Conservation (phyloP, 1,140 invertebrate species). For the Trichonephila clavipes region DNA sequence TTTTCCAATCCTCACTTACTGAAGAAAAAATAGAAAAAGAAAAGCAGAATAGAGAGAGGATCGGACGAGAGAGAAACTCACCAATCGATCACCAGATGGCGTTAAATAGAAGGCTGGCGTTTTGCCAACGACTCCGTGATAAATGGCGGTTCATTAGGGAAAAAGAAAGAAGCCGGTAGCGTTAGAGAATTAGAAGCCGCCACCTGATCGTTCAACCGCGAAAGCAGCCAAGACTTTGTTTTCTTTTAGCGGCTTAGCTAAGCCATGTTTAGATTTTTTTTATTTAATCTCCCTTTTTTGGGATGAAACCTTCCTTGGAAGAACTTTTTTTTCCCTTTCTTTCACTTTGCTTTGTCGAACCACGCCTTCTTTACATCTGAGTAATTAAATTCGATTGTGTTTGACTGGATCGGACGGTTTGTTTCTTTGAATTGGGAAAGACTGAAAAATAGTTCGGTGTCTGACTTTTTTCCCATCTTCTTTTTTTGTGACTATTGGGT, state of each 20-base stretch:
- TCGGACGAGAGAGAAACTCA: slow-evolving; percentile 16
- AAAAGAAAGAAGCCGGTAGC: slow-evolving; percentile 45
- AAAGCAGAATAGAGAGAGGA: not conserved
- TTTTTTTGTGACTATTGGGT: too few relatives aligned
- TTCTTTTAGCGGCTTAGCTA: slow-evolving; percentile 46
- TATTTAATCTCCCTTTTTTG: not conserved
- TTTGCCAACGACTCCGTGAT: slow-evolving; percentile 64
- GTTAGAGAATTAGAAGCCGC: slow-evolving; percentile 62
- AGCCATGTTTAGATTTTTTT: not conserved
- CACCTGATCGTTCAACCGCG: slow-evolving; percentile 68
- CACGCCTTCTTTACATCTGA: slow-evolving; percentile 33
- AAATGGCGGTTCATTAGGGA: slow-evolving; percentile 65
- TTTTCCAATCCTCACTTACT: not conserved
- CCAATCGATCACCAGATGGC: slow-evolving; percentile 69
- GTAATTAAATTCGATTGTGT: slow-evolving; percentile 47
- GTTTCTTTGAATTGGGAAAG: not conserved
- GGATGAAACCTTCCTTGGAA: not conserved
- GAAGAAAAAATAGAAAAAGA: not conserved
- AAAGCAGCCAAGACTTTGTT: slow-evolving; percentile 62
- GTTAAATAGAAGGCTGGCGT: slow-evolving; percentile 66
- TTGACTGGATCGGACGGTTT: not conserved
- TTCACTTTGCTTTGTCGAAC: too few relatives aligned
- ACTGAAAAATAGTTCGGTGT: too few relatives aligned
- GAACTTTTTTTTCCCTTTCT: slow-evolving; percentile 7
- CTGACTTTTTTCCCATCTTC: too few relatives aligned